A percentile compares a stretch with the other conserved stretches of the same genome.
Evolutionary conservation across 2,797 vertebrate species (phyloP).

Genomic region (Hemitrygon akajei): DNA sequence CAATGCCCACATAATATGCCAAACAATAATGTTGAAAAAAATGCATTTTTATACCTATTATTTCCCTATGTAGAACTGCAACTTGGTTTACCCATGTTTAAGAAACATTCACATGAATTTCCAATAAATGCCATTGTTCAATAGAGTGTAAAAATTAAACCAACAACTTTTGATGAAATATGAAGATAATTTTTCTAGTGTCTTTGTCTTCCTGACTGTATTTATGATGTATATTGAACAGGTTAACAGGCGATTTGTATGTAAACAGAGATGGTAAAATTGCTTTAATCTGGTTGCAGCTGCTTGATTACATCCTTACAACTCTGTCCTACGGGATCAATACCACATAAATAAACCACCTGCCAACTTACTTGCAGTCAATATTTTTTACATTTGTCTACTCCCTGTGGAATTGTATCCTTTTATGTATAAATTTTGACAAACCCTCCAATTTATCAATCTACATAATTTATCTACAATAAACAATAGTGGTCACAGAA

Average conservation of each 20-base stretch:
- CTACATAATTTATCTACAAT: not conserved
- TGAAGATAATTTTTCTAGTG: not conserved
- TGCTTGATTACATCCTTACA: not conserved
- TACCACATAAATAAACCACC: not conserved
- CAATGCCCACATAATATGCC: no score
- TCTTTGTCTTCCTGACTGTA: no score
- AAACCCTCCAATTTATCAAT: not conserved
- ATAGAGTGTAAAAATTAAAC: not conserved
- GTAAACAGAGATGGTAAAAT: not conserved
- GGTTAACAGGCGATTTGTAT: not conserved
- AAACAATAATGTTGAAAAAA: not conserved
- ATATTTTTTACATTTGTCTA: not conserved
- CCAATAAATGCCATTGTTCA: not conserved
- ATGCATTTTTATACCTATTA: not conserved
- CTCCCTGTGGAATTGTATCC: not conserved
- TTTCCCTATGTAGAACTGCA: not conserved
- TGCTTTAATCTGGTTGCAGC: not conserved
- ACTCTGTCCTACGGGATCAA: not conserved
- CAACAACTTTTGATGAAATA: not conserved
- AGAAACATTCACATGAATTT: not conserved
- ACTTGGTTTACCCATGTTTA: not conserved
- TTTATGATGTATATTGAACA: not conserved
- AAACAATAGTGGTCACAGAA: not conserved
- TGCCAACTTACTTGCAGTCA: not conserved
- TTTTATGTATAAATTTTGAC: not conserved